Conservation (phyloP, 2,888 invertebrate species). For the Erebia palarica region DNA sequence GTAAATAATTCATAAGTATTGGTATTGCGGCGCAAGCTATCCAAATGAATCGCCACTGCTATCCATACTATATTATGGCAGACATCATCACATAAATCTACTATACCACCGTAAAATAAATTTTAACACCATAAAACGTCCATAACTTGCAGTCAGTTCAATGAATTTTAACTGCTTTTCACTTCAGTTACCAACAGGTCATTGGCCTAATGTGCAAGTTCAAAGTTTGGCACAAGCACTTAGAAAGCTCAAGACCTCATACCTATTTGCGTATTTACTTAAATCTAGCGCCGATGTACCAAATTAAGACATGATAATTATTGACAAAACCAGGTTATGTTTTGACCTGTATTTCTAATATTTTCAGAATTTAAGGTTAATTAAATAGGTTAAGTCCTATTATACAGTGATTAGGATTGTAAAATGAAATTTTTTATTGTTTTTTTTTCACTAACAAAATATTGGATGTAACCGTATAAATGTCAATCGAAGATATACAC, state of each 20-base stretch:
- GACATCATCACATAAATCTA: no score
- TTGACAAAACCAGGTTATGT: neutral
- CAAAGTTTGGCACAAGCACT: neutral
- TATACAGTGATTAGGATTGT: neutral
- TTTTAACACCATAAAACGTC: neutral
- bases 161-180: neutral
- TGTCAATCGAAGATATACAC: neutral
- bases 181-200: neutral
- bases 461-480: neutral
- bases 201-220: no score
- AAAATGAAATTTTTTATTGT: neutral
- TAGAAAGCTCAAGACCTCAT: neutral
- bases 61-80: no score
- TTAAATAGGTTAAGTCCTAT: neutral
- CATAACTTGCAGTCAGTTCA: neutral
- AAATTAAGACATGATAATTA: neutral
- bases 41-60: no score
- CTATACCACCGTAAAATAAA: neutral
- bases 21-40: no score
- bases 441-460: neutral
- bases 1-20: no score
- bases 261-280: neutral
- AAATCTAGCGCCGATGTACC: neutral
- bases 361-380: neutral
- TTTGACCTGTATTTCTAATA: neutral